Evolutionary conservation across 2,888 invertebrate genomes (phyloP).

Genomic region (Nomada ruficornis): DNA sequence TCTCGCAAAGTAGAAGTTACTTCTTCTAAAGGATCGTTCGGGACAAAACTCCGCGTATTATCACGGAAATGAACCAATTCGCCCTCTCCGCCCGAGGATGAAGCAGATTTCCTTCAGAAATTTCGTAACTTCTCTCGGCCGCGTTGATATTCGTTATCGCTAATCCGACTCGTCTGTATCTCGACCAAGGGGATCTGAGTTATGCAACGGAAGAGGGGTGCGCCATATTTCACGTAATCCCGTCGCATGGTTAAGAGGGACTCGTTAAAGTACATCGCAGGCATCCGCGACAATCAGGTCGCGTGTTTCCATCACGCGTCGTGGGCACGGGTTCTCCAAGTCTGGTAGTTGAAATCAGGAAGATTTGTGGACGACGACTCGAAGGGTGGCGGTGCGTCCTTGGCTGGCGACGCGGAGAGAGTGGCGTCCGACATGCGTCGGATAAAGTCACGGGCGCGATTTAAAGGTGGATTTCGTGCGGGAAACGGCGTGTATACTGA

Average conservation of each 20-base stretch:
- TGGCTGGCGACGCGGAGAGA: conserved; percentile 38
- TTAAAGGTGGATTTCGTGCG: conserved; percentile 65
- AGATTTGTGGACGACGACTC: conserved; percentile 60
- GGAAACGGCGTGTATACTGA: conserved; percentile 42
- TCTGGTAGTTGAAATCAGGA: conserved; percentile 61
- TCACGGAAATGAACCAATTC: conserved; percentile 33
- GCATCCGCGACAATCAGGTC: conserved; percentile 62
- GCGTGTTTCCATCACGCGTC: conserved; percentile 52
- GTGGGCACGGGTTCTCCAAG: conserved; percentile 28
- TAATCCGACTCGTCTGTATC: conserved; percentile 30
- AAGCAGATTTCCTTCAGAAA: conserved; percentile 21
- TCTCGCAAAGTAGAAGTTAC: too few species aligned
- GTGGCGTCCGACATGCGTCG: conserved; percentile 35
- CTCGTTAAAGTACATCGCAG: conserved; percentile 60
- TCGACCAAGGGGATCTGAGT: conserved; percentile 1
- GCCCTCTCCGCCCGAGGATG: background rate
- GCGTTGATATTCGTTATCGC: conserved; percentile 44
- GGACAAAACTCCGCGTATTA: background rate
- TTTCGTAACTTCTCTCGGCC: conserved; percentile 13
- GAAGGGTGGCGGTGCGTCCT: conserved; percentile 16
- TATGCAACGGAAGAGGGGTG: conserved; percentile 34
- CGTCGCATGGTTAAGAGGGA: conserved; percentile 32
- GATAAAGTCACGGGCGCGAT: conserved; percentile 64
- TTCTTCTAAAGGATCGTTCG: too few species aligned
- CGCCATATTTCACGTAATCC: conserved; percentile 54